Evolutionary conservation across 2,888 invertebrate genomes (phyloP), one percentile per base, ranked within the genome.

Genomic region (Megamerina dolium): DNA sequence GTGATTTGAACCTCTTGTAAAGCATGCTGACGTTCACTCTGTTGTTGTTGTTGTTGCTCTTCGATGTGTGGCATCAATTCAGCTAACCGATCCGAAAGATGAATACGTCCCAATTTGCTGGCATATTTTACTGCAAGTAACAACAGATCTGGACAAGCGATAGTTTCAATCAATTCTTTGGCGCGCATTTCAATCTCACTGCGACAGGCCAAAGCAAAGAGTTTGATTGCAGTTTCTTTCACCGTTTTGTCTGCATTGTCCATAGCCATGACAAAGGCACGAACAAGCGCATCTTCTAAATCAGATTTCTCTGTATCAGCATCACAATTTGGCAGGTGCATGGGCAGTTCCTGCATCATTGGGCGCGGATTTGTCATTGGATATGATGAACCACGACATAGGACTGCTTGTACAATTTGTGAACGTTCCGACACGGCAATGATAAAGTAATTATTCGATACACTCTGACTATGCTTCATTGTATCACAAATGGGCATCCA

Each of bases 101-200:
- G 82, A 55, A 81, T 79, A 55, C 83, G 81, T 18, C 87, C 83
- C 10, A 86, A 74, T 52, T 87, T 82, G 0, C 82, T 80, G 1
- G 93, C 89, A 71, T 93, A 95, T 64, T 88, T 90, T n/a, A 88
- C 83, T 2, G 91, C 92, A 27, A 92, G 73, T 49, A 86, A 85
- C 27, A 93, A 70, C 0, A 91, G 74, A 33, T 85, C 82, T 2
- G 83, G 80, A 58, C 86, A 85, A 17, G 82, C 81, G 59, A 94
- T 77, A 55, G 91, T 75, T 60, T 87, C 83, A 68, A 91, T 86
- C 14, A 94, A 74, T 69, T 95, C 94, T 36, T 89, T 73, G 0
- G 92, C 94, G 30, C 94, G 78, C 57, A 82, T 83, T 62, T 95
- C 93, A 52, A 85, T 77, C 66, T 88, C 87, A 53, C 82, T 82